Conservation (phyloP, 2,797 vertebrate genomes). For the Smutsia gigantea region DNA sequence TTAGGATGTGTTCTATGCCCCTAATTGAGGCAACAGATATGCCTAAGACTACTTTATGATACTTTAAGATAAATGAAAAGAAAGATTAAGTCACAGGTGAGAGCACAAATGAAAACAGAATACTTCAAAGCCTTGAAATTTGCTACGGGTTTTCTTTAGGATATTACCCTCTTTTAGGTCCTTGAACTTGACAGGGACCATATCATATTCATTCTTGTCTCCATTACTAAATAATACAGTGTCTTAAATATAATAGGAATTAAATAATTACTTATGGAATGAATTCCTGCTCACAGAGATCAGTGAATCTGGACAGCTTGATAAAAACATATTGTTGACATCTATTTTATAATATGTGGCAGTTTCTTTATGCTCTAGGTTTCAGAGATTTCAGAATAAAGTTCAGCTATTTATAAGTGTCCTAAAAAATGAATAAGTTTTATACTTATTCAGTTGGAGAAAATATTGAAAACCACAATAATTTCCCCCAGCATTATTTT, state of each 20-base stretch:
- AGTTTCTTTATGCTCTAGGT: slow-evolving; percentile 20
- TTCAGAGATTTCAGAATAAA: slow-evolving; percentile 31
- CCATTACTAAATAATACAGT: neutral
- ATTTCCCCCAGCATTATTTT: slow-evolving; percentile 5
- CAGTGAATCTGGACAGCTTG: neutral
- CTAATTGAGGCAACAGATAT: neutral
- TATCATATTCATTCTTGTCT: neutral
- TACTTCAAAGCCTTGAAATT: neutral
- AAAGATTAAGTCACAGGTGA: neutral
- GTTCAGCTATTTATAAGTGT: neutral
- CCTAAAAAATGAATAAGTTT: neutral
- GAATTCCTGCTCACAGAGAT: neutral
- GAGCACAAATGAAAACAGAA: neutral
- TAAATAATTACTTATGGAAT: neutral
- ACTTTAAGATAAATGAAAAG: neutral
- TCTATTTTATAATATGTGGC: neutral
- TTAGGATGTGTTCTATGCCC: neutral
- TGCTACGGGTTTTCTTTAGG: neutral
- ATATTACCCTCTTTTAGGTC: neutral
- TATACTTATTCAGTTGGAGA: neutral
- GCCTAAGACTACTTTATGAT: neutral
- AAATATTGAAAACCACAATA: slow-evolving; percentile 17
- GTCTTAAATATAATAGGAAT: neutral
- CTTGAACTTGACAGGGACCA: neutral
- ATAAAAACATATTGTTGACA: neutral